phyloP scores from a whole-genome alignment of 2,888 invertebrate species.

The Coelinius sp. region DNA sequence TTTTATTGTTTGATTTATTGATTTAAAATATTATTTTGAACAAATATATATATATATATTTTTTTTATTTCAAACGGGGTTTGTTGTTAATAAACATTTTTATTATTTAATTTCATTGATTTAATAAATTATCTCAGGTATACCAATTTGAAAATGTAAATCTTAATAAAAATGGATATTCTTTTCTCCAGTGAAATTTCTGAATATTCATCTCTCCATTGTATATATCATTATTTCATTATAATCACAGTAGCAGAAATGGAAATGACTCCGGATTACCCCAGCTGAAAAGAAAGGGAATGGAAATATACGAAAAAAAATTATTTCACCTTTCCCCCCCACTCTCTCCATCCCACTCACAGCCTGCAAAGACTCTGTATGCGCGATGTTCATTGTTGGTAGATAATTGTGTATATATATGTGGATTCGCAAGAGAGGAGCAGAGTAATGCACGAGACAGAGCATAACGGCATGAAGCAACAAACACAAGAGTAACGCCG shows the following conservation, averaged over 20 bases:
- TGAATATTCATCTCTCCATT: conserved; percentile 8
- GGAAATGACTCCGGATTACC: background rate
- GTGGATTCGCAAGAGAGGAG: conserved; percentile 13
- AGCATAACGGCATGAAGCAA: conserved; percentile 54
- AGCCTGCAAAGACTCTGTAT: background rate
- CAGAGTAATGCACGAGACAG: conserved; percentile 36
- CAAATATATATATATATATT: too few species aligned
- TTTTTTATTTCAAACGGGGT: too few species aligned
- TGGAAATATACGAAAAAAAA: background rate
- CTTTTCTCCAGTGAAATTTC: background rate
- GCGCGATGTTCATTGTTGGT: conserved; percentile 16
- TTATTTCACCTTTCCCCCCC: background rate
- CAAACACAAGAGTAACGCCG: background rate
- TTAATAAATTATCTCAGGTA: too few species aligned
- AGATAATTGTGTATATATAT: background rate
- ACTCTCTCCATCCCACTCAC: background rate
- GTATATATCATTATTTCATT: background rate
- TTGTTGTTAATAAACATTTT: too few species aligned
- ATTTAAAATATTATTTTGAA: too few species aligned
- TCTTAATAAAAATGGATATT: background rate
- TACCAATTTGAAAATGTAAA: too few species aligned
- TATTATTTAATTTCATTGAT: too few species aligned
- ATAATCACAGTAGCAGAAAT: background rate
- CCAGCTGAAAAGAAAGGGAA: conserved; percentile 1
- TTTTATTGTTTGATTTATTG: too few species aligned